Evolutionary conservation across 1,140 invertebrate genomes (phyloP).

Genomic region (roundworm (Caenorhabditis elegans)): WBcel235 BX284606.5:6779501-6780000

Average conservation of each 20-base stretch:
- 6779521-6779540: conserved; percentile 8
- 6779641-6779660: conserved; percentile 4
- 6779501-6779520: not conserved
- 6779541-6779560: conserved; percentile 16
- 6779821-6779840: conserved; percentile 9
- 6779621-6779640: conserved; percentile 10
- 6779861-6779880: conserved; percentile 31
- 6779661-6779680: not conserved
- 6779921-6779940: not conserved
- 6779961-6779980: no score
- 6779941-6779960: conserved; percentile 10
- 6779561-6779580: not conserved
- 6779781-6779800: not conserved
- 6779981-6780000: not conserved
- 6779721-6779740: not conserved
- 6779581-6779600: not conserved
- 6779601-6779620: conserved; percentile 22
- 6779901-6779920: not conserved
- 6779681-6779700: conserved; percentile 11
- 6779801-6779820: not conserved
- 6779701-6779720: not conserved
- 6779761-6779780: not conserved
- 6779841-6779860: not conserved
- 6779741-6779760: not conserved
- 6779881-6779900: conserved; percentile 20